These are phyloP conservation scores for Spatula versicolor DNA, from an alignment of 2,797 vertebrate genomes.

Conservation along the genomic window DNA sequence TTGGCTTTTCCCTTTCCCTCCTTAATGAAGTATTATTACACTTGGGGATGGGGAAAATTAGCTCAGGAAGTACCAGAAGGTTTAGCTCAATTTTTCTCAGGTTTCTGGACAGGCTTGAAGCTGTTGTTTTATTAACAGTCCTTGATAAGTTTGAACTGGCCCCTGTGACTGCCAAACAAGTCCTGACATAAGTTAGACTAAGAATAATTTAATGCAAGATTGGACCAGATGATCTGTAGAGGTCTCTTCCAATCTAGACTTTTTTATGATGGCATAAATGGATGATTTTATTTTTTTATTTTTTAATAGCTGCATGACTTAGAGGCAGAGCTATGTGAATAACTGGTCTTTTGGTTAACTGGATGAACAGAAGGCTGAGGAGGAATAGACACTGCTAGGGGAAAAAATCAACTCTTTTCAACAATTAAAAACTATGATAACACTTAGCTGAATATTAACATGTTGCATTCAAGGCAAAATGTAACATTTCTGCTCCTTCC, in stretches of 20 bases:
- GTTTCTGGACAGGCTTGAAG: neutral
- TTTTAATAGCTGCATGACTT: neutral
- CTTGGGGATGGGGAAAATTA: neutral
- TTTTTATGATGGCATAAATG: constrained; percentile 15
- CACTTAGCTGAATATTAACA: neutral
- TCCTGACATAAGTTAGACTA: constrained; percentile 10
- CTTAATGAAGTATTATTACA: neutral
- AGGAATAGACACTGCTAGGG: neutral
- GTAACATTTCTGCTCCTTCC: constrained; percentile 5
- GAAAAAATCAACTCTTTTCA: constrained; percentile 11
- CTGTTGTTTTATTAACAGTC: neutral
- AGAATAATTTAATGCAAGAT: constrained; percentile 40
- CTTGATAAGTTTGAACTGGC: neutral
- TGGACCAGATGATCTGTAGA: constrained; percentile 44
- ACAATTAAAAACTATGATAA: neutral
- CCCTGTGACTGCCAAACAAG: neutral
- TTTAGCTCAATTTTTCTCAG: neutral
- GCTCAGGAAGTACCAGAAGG: neutral
- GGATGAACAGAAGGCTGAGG: neutral
- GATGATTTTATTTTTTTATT: neutral
- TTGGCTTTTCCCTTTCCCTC: neutral
- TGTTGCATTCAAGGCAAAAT: constrained; percentile 3
- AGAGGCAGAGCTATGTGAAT: neutral
- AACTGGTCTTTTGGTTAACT: constrained; percentile 33
- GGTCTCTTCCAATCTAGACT: constrained; percentile 32